These are phyloP conservation scores for Lycorma delicatula DNA, from an alignment of 1,140 invertebrate genomes.

Conservation along the genomic window DNA sequence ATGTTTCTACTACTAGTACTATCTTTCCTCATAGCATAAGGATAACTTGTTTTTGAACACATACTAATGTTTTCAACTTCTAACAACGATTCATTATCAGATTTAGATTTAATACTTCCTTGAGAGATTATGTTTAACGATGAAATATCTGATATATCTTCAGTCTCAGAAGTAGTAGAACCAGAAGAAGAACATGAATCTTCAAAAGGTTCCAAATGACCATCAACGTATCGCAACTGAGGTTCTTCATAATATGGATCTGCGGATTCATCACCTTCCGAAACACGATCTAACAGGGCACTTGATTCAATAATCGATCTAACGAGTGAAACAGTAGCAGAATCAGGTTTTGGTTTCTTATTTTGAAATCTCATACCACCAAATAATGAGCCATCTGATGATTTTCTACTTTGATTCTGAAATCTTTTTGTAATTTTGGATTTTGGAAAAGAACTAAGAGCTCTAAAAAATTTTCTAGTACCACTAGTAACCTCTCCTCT, in stretches of 20 bases:
- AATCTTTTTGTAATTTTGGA: constrained; percentile 38
- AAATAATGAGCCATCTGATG: no score
- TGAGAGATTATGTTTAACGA: background rate
- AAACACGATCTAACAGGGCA: constrained; percentile 8
- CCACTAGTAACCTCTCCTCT: constrained; percentile 36
- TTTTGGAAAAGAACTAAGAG: constrained; percentile 36
- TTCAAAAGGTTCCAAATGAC: constrained; percentile 17
- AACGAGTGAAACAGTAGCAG: constrained; percentile 11
- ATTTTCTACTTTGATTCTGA: background rate
- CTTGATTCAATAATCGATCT: constrained; percentile 18
- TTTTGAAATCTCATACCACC: no score
- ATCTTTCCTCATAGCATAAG: background rate
- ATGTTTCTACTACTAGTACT: no score
- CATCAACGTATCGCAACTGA: constrained; percentile 17
- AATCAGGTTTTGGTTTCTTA: constrained; percentile 9
- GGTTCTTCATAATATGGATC: constrained; percentile 2
- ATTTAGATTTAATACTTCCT: background rate
- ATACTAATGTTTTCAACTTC: background rate
- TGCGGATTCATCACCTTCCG: constrained; percentile 12
- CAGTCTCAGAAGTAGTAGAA: constrained; percentile 19
- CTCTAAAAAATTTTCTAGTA: constrained; percentile 8
- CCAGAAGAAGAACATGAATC: constrained; percentile 21
- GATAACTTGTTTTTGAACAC: background rate
- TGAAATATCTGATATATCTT: constrained; percentile 10
- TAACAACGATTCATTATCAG: background rate